Evolutionary conservation across 2,888 invertebrate genomes (phyloP), one percentile per base, ranked within the genome.

Genomic region (Nesidiocoris tenuis): DNA sequence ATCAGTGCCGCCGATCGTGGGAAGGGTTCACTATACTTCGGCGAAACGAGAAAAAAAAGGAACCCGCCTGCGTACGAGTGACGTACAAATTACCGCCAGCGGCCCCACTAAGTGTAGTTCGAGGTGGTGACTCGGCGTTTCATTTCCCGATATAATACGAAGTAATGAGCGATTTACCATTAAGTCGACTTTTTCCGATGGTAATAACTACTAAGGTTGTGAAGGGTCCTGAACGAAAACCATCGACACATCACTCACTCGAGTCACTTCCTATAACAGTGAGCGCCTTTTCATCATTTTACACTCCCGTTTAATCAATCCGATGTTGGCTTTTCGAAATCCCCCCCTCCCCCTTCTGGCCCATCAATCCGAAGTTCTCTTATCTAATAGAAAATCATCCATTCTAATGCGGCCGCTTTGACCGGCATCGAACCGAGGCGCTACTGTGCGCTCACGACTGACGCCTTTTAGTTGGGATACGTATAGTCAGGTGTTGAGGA

Each of bases 161-260:
- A 70, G 70, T 70, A 70, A 70, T 70, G 70, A 70, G 70, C 70
- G 70, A 70, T 70, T 70, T 70, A 70, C 70, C 70, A 70, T 59
- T 59, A 70, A 59, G 22, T 7, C 22, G 39, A 17, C 56, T 67
- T 55, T 22, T 56, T n/a, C n/a, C 39, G 25, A 59, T 57, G 59
- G 59, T 39, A 65, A 39, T 39, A 65, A 25, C 39, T 24, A 39
- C 17, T 5, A 39, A 18, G 61, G 57, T 25, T 25, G 70, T 70
- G 24, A 7, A 12, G 12, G n/a, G n/a, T n/a, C n/a, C n/a, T 39
- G 12, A 12, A 39, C 12, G 39, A 39, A 39, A 39, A 39, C 39
- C 39, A 39, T 39, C 39, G 39, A 39, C 39, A n/a, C n/a, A 39
- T 39, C 39, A 39, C 39, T 39, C 67, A 19, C 70, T 70, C 59